Base-by-base conservation (phyloP, 1,140 invertebrate species). In the Drosophila burlai region DNA sequence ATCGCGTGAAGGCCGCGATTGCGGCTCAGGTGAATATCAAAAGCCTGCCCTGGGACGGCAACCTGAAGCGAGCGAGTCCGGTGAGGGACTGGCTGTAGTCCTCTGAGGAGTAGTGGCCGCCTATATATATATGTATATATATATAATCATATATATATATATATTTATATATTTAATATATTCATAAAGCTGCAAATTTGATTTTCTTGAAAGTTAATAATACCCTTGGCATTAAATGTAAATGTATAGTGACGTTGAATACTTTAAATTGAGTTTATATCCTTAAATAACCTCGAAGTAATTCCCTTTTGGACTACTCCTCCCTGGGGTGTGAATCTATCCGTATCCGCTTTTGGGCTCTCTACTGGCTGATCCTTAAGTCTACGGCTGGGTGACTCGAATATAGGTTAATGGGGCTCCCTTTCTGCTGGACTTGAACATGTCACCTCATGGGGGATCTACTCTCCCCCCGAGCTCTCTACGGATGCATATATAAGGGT, bases 41-140 rank as follows among this genome's bases (percentile, higher is more conserved):
- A 0, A 67, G 78, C 42, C 45, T 87, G 13, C 76, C 76, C n/a
- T 87, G 80, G 73, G 80, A 87, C 40, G 84, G 84, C 2, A 87
- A 87, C 29, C 68, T 87, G 4, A 87, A 89, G 45, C 84, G 84
- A 2, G 63, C 46, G 59, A 54, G 36, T 45, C 77, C 84, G 2
- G 47, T 72, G 3, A 60, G 80, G 16, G 84, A 87, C 42, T 81
- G 83, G 83, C 60, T 60, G 21, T 36, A 4, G 34, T 13, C 34
- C 18, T 0, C 15, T 2, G 43, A 13, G 6, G 43, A 13, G 6
- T 31, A 18, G 45, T 18, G 42, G n/a, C 43, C 43, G 10, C 42
- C n/a, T n/a, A 45, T 9, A 21, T 46, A 43, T n/a, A 45, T 9
- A 21, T 46, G 2, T 21, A 21, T 46, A 46, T 46, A 13, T 9